A percentile compares a stretch with the other conserved stretches of the same genome.
Evolutionary conservation across 2,888 invertebrate species (phyloP).

Genomic region (Papilio gigon): DNA sequence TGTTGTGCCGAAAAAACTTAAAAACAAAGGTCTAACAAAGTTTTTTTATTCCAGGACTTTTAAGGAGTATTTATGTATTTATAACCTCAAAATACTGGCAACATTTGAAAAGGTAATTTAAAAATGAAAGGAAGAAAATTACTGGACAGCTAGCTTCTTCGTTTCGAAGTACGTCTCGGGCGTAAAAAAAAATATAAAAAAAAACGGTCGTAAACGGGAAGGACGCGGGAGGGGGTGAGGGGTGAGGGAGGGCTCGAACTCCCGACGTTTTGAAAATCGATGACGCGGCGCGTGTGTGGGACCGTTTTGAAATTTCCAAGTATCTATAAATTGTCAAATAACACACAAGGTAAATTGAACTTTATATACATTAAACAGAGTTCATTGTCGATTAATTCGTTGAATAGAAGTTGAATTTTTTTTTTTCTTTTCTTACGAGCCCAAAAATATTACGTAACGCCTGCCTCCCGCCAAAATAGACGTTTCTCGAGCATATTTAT

Average conservation of each 20-base stretch:
- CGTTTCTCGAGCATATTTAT: slow-evolving; percentile 7
- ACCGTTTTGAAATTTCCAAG: slow-evolving; percentile 57
- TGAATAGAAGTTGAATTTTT: slow-evolving; percentile 19
- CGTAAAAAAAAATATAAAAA: slow-evolving; percentile 33
- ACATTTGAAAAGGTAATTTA: not conserved
- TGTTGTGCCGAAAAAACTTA: too few species aligned
- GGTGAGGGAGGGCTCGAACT: slow-evolving; percentile 51
- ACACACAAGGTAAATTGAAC: not conserved
- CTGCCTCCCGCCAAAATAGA: slow-evolving; percentile 35
- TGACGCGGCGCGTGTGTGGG: slow-evolving; percentile 71
- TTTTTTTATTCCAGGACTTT: too few species aligned
- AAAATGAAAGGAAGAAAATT: not conserved
- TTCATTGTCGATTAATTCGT: not conserved
- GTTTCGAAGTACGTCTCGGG: not conserved
- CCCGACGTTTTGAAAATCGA: slow-evolving; percentile 72
- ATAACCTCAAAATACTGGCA: not conserved
- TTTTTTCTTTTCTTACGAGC: slow-evolving; percentile 25
- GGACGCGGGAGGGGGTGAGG: slow-evolving; percentile 5
- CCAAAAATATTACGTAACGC: slow-evolving; percentile 29
- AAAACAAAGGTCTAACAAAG: too few species aligned
- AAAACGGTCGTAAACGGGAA: slow-evolving; percentile 34
- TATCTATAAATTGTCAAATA: slow-evolving; percentile 17
- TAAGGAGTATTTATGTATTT: not conserved
- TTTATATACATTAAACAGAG: not conserved
- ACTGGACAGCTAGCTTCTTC: slow-evolving; percentile 4